These are phyloP conservation scores for Caenorhabditis sp. DNA, from an alignment of 2,888 invertebrate species.

Conservation along the genomic window DNA sequence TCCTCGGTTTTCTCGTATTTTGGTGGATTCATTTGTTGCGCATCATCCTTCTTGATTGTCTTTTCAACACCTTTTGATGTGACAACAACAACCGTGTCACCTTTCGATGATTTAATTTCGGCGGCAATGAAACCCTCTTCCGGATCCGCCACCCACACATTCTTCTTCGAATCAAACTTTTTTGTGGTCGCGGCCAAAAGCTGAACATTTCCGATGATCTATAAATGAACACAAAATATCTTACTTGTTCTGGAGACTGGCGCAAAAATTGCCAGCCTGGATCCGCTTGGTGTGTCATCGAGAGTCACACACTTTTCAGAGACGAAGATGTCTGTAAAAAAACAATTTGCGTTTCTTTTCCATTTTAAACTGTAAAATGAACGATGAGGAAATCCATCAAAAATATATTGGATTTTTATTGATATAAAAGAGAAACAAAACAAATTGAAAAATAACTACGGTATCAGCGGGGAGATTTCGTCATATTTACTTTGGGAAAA, in stretches of 20 bases:
- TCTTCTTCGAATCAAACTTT: slow-evolving; percentile 89
- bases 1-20: slow-evolving; percentile 89
- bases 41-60: slow-evolving; percentile 69
- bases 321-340: not conserved
- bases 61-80: slow-evolving; percentile 84
- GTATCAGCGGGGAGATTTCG: too few species aligned
- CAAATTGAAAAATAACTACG: not conserved
- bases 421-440: not conserved
- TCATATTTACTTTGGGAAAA: too few species aligned
- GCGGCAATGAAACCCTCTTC: slow-evolving; percentile 98
- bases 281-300: slow-evolving; percentile 56
- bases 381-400: not conserved
- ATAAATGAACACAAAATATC: slow-evolving; percentile 1
- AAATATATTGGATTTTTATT: not conserved
- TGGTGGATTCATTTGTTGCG: slow-evolving; percentile 91
- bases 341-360: not conserved
- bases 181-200: slow-evolving; percentile 63
- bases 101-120: slow-evolving; percentile 93
- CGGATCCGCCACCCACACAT: slow-evolving; percentile 97
- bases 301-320: not conserved
- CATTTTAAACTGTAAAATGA: too few species aligned
- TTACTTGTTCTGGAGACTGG: slow-evolving; percentile 67
- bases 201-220: slow-evolving; percentile 25
- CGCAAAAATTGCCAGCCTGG: slow-evolving; percentile 70
- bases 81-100: slow-evolving; percentile 91